Base-by-base conservation (phyloP, 2,113 vertebrate genomes). In the Podarcis cretensis region DNA sequence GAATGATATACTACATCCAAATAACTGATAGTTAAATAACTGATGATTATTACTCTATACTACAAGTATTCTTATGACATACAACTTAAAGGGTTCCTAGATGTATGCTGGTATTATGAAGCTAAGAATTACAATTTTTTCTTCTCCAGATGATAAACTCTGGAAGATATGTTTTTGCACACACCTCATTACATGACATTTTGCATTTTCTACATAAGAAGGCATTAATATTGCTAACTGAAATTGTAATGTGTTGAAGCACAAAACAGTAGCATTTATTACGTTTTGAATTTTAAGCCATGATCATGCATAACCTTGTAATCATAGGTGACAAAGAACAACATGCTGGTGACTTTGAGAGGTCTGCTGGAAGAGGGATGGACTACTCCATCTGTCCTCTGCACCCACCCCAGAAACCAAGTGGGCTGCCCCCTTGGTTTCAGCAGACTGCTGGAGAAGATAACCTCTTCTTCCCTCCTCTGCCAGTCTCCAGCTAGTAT, bases 71-170 rank as follows among this genome's bases (percentile, higher is more conserved):
- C 40, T 91, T 90, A 83, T 78, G 77, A 85, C 35, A 1, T 0
- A 78, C 74, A 57, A 35, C n/a, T 73, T 27, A 76, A 54, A 54
- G 40, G 48, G 85, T 71, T 71, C 30, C 65, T 12, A 71, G n/a
- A 37, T 32, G n/a, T 73, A 20, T 71, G 35, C 13, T 5, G 37
- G 3, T 59, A 81, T 87, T 48, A 81, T 59, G n/a, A 69, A 71
- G 13, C 77, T 35, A 69, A 87, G 43, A 43, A 57, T 13, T 92
- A 89, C 87, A 87, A 92, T 91, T 85, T 0, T 0, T 87, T 59
- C n/a, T 35, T 73, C 93, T 66, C 57, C 88, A 81, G 83, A 89
- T 91, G 82, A 77, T 90, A 83, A 84, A 40, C 88, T 75, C 27
- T 87, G 40, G 23, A 87, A 90, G 16, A 68, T 77, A 40, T 20